These are phyloP conservation scores for Chrysopa pallens DNA, from an alignment of 1,140 invertebrate species.

Conservation along the genomic window DNA sequence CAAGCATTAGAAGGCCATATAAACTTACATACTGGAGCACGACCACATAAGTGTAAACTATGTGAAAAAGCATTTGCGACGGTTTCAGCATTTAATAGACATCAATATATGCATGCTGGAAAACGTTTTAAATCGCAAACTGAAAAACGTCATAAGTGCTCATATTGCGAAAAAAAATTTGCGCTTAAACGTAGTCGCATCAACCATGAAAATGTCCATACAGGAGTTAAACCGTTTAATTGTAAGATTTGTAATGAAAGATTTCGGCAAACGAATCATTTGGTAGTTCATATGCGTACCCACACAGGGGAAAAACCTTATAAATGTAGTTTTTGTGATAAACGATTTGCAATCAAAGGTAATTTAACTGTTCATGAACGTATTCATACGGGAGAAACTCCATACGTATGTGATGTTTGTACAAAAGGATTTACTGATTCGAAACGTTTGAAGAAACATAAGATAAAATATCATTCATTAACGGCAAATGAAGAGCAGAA, in stretches of 20 bases:
- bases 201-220: slow-evolving; percentile 9
- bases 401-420: slow-evolving; percentile 64
- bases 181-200: slow-evolving; percentile 2
- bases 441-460: too few relatives aligned
- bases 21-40: background rate
- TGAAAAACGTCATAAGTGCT: slow-evolving; percentile 13
- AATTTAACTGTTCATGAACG: slow-evolving; percentile 72
- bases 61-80: background rate
- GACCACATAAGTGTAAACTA: background rate
- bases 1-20: background rate
- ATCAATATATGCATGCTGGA: too few relatives aligned
- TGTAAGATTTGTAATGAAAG: slow-evolving; percentile 14
- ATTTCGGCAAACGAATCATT: slow-evolving; percentile 17
- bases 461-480: too few relatives aligned
- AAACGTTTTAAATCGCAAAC: too few relatives aligned
- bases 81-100: too few relatives aligned
- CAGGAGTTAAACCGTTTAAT: slow-evolving; percentile 6
- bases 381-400: slow-evolving; percentile 62
- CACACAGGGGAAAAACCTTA: slow-evolving; percentile 46
- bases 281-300: slow-evolving; percentile 16
- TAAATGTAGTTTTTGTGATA: slow-evolving; percentile 51
- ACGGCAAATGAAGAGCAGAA: too few relatives aligned
- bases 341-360: slow-evolving; percentile 68
- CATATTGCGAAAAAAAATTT: slow-evolving; percentile 8
- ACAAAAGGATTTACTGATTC: background rate